A percentile compares a stretch with the other conserved stretches of the same genome.
Conservation (phyloP, 2,797 vertebrate species). For the Argyrosomus regius region DNA sequence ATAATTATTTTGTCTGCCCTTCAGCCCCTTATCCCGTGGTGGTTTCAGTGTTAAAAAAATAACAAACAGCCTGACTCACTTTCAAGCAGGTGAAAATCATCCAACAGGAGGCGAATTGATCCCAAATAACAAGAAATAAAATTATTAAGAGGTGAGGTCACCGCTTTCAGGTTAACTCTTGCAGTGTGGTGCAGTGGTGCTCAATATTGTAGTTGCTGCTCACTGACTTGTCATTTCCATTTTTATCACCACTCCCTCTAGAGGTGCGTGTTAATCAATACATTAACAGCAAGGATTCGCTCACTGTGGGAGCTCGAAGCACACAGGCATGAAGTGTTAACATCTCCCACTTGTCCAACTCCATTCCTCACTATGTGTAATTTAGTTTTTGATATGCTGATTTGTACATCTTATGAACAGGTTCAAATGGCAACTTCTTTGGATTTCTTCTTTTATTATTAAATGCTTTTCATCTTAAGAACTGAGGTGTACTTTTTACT, state of each 20-base stretch:
- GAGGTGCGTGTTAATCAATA: constrained; percentile 76
- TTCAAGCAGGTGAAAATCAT: constrained; percentile 46
- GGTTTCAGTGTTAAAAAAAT: constrained; percentile 58
- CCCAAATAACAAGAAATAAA: constrained; percentile 16
- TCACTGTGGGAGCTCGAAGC: constrained; percentile 52
- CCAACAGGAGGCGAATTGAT: not conserved
- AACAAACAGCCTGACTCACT: constrained; percentile 38
- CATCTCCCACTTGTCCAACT: constrained; percentile 32
- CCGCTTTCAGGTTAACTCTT: constrained; percentile 6
- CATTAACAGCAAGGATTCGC: constrained; percentile 55
- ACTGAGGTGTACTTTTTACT: not conserved
- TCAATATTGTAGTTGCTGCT: constrained; percentile 45
- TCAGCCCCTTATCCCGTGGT: constrained; percentile 45
- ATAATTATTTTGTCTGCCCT: constrained; percentile 54
- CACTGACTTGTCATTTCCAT: constrained; percentile 72
- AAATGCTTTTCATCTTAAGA: constrained; percentile 11
- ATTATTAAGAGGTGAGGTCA: constrained; percentile 34
- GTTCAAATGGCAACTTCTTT: not conserved
- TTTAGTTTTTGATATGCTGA: constrained; percentile 2
- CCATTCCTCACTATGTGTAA: not conserved
- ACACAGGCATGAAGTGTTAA: constrained; percentile 70
- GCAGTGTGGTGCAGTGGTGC: not conserved
- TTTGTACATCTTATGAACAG: not conserved
- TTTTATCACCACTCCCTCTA: constrained; percentile 66
- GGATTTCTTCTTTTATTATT: not conserved